These are phyloP conservation scores for Incurvaria masculella DNA, from an alignment of 2,888 invertebrate species.

Conservation along the genomic window DNA sequence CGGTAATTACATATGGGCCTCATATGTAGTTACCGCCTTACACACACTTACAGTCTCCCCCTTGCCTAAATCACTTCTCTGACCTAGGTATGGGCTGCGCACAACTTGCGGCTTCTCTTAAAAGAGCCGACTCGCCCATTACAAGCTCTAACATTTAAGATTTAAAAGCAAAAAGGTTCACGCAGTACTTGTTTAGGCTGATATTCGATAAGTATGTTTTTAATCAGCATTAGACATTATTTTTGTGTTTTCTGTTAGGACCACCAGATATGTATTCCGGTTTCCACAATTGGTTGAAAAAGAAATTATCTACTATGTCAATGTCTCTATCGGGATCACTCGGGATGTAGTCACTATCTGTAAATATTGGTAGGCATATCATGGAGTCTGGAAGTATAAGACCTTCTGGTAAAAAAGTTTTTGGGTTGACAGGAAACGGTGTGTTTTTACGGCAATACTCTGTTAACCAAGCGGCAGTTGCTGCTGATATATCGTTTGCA, in stretches of 20 bases:
- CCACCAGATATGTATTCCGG: constrained; percentile 39
- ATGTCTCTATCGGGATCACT: constrained; percentile 42
- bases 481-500: constrained; percentile 12
- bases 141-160: no score
- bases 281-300: constrained; percentile 54
- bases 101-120: no score
- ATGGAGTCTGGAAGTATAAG: constrained; percentile 40
- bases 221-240: not conserved
- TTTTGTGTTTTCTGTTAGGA: constrained; percentile 2
- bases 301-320: constrained; percentile 50
- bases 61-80: no score
- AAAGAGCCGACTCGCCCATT: no score
- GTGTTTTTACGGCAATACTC: constrained; percentile 27
- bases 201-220: no score
- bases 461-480: constrained; percentile 13
- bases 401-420: constrained; percentile 34
- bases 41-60: no score
- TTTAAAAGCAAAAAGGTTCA: no score
- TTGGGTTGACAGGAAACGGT: constrained; percentile 12
- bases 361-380: constrained; percentile 38
- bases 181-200: no score
- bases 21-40: no score
- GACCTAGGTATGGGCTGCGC: no score
- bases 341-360: constrained; percentile 20
- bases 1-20: no score